Percentiles rank a stretch among this genome's conserved stretches.
Evolutionary conservation across 2,797 vertebrate species (phyloP).

Genomic region (Notolepis coatsorum): DNA sequence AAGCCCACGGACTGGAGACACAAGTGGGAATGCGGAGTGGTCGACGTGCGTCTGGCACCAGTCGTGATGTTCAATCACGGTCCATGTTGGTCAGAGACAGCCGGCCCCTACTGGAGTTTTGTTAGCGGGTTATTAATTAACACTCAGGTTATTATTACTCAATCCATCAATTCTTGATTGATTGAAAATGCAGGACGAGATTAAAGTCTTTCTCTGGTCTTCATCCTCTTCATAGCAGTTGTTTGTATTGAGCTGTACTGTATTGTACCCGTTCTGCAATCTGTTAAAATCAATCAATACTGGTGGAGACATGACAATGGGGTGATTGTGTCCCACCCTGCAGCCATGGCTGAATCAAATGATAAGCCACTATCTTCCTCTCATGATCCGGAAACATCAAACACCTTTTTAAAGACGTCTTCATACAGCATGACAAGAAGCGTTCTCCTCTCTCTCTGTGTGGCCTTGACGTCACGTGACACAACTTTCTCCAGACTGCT

Average conservation of each 20-base stretch:
- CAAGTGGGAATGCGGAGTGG: slow-evolving; percentile 25
- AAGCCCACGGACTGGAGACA: too few species aligned
- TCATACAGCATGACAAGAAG: slow-evolving; percentile 19
- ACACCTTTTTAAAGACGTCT: neutral
- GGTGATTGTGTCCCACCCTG: slow-evolving; percentile 15
- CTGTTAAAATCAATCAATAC: too few species aligned
- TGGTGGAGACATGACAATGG: too few species aligned
- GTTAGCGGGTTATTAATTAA: neutral
- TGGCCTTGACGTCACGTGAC: slow-evolving; percentile 7
- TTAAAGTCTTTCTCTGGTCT: too few species aligned
- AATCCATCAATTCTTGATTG: too few species aligned
- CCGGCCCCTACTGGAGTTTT: slow-evolving; percentile 1
- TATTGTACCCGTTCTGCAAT: too few species aligned
- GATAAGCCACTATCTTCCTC: slow-evolving; percentile 7
- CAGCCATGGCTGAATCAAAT: slow-evolving; percentile 32
- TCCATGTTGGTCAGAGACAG: too few species aligned
- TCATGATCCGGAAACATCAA: slow-evolving; percentile 17
- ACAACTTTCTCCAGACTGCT: neutral
- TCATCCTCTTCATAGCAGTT: too few species aligned
- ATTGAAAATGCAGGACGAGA: too few species aligned
- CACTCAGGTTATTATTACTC: too few species aligned
- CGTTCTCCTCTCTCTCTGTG: neutral
- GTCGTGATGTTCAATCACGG: slow-evolving; percentile 27
- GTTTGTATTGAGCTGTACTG: too few species aligned
- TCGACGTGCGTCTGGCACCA: slow-evolving; percentile 24